A percentile compares a stretch with the other conserved stretches of the same genome.
Evolutionary conservation across 2,888 invertebrate species (phyloP).

Genomic region (Arctia plantaginis): DNA sequence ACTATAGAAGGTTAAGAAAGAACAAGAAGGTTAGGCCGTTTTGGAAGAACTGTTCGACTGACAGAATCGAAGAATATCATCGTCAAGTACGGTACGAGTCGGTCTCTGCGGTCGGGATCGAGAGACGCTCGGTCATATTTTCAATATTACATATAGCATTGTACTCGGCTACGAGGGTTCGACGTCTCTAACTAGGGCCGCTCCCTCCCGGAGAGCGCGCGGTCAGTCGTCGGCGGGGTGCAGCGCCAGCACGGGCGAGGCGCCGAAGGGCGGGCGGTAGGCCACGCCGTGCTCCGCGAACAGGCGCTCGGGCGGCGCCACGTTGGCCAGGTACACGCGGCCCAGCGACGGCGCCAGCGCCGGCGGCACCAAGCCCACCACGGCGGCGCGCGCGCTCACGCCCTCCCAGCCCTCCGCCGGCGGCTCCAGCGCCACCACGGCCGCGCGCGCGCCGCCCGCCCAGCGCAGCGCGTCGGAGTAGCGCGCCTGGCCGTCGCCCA

Average conservation of each 20-base stretch:
- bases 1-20: background rate
- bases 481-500: conserved; percentile 33
- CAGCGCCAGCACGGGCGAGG: conserved; percentile 74
- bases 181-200: no score
- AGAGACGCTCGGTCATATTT: background rate
- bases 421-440: conserved; percentile 87
- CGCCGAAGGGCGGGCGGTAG: conserved; percentile 93
- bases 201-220: background rate
- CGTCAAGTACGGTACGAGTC: background rate
- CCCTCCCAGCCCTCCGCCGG: conserved; percentile 80
- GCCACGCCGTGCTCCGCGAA: conserved; percentile 91
- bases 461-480: conserved; percentile 85
- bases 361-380: conserved; percentile 57
- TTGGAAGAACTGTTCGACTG: background rate
- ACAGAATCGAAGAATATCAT: background rate
- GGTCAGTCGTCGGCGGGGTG: conserved; percentile 64
- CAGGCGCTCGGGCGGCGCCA: conserved; percentile 91
- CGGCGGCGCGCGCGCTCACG: conserved; percentile 56
- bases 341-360: conserved; percentile 58
- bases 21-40: background rate
- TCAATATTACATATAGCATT: no score
- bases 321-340: conserved; percentile 93
- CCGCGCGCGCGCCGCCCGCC: conserved; percentile 78
- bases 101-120: background rate
- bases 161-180: no score